phyloP scores from a whole-genome alignment of 2,113 vertebrate genomes.

The Mesocricetus auratus region DNA sequence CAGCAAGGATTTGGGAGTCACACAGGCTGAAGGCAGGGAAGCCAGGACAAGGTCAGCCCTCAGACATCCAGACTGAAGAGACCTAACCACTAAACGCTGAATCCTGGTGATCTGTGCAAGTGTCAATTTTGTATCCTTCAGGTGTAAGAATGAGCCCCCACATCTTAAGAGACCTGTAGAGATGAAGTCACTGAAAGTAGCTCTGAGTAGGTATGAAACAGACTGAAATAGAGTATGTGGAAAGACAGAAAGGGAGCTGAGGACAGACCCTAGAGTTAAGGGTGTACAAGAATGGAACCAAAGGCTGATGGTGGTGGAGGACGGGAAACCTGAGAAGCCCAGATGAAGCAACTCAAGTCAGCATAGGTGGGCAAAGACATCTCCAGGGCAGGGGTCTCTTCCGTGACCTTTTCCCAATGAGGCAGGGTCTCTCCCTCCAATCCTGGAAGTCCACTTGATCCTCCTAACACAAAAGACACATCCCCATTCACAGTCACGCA shows the following conservation, averaged over 20 bases:
- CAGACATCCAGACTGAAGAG: not conserved
- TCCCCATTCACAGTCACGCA: not conserved
- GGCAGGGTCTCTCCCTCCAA: fast-evolving
- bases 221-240: fast-evolving
- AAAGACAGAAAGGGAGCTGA: not conserved
- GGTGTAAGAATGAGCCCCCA: not conserved
- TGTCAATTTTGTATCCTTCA: not conserved
- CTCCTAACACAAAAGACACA: fast-evolving
- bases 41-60: not conserved
- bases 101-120: not conserved
- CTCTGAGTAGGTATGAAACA: not conserved
- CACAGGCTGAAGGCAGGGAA: not conserved
- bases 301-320: not conserved
- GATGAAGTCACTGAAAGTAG: not conserved
- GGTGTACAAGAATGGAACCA: not conserved
- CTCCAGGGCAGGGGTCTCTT: not conserved
- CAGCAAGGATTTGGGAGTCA: not conserved
- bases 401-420: not conserved
- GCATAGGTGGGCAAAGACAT: not conserved
- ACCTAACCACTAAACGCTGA: not conserved
- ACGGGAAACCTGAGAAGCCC: not conserved
- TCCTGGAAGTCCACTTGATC: not conserved
- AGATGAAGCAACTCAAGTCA: fast-evolving
- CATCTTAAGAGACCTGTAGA: fast-evolving
- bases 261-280: not conserved